A percentile compares a stretch with the other conserved stretches of the same genome.
These are phyloP conservation scores for Drosophila stalkeri DNA, from an alignment of 2,888 invertebrate genomes.

Conservation along the genomic window DNA sequence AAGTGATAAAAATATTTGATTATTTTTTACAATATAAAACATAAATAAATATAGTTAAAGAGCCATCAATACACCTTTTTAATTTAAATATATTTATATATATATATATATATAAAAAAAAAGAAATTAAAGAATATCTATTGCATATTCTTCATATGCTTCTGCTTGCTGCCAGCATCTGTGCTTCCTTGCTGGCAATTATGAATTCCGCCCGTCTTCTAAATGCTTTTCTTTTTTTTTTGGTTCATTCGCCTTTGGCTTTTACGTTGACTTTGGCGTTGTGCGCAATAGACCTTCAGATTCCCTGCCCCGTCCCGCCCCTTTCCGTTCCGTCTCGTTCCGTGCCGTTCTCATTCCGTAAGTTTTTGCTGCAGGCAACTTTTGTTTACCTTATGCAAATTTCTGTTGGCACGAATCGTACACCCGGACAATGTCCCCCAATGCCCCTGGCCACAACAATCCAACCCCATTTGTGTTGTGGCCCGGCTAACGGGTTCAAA, in stretches of 20 bases:
- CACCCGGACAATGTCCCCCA: constrained; percentile 20
- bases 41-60: no score
- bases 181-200: not conserved
- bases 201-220: not conserved
- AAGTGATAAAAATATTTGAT: no score
- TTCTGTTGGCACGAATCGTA: constrained; percentile 29
- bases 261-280: constrained; percentile 1
- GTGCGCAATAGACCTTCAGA: constrained; percentile 3
- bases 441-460: not conserved
- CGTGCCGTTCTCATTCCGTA: not conserved
- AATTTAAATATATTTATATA: no score
- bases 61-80: no score
- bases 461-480: constrained; percentile 11
- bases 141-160: not conserved
- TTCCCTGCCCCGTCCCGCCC: not conserved
- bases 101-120: no score
- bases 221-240: not conserved
- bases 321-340: not conserved
- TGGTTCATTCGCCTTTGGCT: constrained; percentile 54
- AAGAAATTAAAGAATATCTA: not conserved
- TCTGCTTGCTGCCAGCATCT: not conserved
- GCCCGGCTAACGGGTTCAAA: constrained; percentile 63
- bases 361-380: constrained; percentile 6
- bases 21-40: no score
- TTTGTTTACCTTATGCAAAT: constrained; percentile 71